A percentile compares a stretch with the other conserved stretches of the same genome.
These are phyloP conservation scores for Caloenas nicobarica DNA, from an alignment of 2,113 vertebrate genomes.

Conservation along the genomic window DNA sequence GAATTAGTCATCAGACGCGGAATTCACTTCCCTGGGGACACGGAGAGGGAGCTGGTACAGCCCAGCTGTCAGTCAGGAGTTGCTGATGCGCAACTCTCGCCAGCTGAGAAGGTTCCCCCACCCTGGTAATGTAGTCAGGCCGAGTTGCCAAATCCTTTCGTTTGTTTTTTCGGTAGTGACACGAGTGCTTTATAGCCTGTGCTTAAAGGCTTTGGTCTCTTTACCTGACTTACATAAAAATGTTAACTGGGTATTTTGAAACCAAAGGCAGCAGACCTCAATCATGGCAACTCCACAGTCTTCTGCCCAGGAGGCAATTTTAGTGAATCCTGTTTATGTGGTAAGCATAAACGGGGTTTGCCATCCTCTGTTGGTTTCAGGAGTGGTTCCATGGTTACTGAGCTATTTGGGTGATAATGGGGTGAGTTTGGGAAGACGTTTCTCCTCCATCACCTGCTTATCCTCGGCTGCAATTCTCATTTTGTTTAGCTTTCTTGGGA, in stretches of 20 bases:
- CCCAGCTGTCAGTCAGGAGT: not conserved
- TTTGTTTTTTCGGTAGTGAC: not conserved
- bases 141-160: not conserved
- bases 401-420: not conserved
- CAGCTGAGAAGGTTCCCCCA: not conserved
- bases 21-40: slow-evolving; percentile 39
- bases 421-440: not conserved
- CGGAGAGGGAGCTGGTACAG: not conserved
- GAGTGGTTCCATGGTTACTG: not conserved
- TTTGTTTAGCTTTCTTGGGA: not conserved
- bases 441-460: not conserved
- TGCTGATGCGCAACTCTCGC: not conserved
- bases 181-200: accelerated
- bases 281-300: not conserved
- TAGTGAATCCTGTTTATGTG: not conserved
- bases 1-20: slow-evolving; percentile 27
- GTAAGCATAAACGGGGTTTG: not conserved
- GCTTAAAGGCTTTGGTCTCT: not conserved
- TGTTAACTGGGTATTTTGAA: not conserved
- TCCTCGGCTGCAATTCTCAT: not conserved
- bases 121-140: not conserved
- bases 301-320: not conserved
- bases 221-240: not conserved
- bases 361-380: not conserved
- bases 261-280: not conserved